A percentile compares a stretch with the other conserved stretches of the same genome.
phyloP scores from a whole-genome alignment of 2,113 vertebrate genomes.

The Ranitomeya variabilis region DNA sequence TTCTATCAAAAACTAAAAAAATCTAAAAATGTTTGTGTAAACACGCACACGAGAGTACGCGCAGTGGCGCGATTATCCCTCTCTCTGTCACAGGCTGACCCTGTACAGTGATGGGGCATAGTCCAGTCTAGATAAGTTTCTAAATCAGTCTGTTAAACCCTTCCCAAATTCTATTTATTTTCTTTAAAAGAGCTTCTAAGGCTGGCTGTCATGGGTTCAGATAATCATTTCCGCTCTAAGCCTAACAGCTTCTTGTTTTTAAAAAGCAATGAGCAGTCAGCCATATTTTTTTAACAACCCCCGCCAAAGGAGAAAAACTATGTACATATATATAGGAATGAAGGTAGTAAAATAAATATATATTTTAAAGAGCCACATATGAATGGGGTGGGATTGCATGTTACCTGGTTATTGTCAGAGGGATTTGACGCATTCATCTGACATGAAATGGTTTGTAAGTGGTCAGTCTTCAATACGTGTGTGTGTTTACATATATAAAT shows the following conservation, averaged over 20 bases:
- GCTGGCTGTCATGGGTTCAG: slow-evolving; percentile 25
- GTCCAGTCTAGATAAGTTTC: slow-evolving; percentile 49
- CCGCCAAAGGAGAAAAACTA: slow-evolving; percentile 31
- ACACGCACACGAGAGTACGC: slow-evolving; percentile 50
- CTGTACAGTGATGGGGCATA: slow-evolving; percentile 40
- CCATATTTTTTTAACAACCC: slow-evolving; percentile 53
- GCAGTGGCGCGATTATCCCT: not conserved
- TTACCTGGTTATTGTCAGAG: slow-evolving; percentile 36
- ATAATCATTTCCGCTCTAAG: not conserved
- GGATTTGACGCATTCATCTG: not conserved
- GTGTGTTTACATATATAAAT: slow-evolving; percentile 56
- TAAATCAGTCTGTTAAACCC: slow-evolving; percentile 39
- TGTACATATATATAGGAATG: slow-evolving; percentile 34
- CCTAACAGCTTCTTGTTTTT: slow-evolving; percentile 24
- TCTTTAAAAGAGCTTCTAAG: slow-evolving; percentile 33
- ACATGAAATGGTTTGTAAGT: slow-evolving; percentile 31
- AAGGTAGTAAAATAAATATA: slow-evolving; percentile 21
- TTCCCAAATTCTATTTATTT: slow-evolving; percentile 51
- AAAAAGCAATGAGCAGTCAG: slow-evolving; percentile 30
- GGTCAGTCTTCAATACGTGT: slow-evolving; percentile 47
- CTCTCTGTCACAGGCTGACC: not conserved
- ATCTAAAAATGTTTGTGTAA: slow-evolving; percentile 47
- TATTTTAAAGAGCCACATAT: slow-evolving; percentile 49
- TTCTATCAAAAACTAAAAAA: slow-evolving; percentile 61
- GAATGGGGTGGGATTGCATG: slow-evolving; percentile 32